Evolutionary conservation across 2,888 invertebrate species (phyloP), one percentile per base, ranked within the genome.

Genomic region (Ernsta delagoae): DNA sequence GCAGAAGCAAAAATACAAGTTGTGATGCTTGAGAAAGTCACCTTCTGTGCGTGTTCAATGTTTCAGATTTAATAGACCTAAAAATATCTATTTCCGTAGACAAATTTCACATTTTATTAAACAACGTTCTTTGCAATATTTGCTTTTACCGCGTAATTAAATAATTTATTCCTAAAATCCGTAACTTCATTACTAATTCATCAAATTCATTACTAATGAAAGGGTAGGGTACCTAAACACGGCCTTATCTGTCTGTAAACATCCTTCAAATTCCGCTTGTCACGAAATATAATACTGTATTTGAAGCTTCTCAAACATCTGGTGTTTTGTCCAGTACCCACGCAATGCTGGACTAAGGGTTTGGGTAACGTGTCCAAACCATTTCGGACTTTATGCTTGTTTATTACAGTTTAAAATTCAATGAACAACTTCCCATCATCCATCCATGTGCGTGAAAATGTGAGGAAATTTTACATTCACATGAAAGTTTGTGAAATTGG

Each of bases 401-500:
- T 16, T 8, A 50, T 61, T 50, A 61, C 34, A 50, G 61, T 36
- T 61, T 36, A 36, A 50, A 50, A 36, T 61, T 50, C 8, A 36
- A 50, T 50, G 61, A 12, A 34, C 24, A 24, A 24, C 3, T 1
- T 24, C 12, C 50, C 3, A 8, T 6, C 34, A 56, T 5, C 34
- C 34, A 56, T 56, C 56, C 56, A 34, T 7, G 11, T 31, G 24
- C 9, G 11, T n/a, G 56, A n/a, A 56, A 11, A n/a, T 50, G 61
- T 61, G 12, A 12, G 48, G 8, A 36, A 61, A 61, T 61, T 50
- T 12, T 41, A 61, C 45, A 61, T 61, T 34, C 50, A 34, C 61
- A 48, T 48, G 61, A 50, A 61, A 61, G 48, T 61, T 61, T 50
- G 48, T 12, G 48, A 61, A 50, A 61, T 61, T 61, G 34, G 34